Base-by-base conservation (phyloP, 2,113 vertebrate species). In the Hypanus sabinus region DNA sequence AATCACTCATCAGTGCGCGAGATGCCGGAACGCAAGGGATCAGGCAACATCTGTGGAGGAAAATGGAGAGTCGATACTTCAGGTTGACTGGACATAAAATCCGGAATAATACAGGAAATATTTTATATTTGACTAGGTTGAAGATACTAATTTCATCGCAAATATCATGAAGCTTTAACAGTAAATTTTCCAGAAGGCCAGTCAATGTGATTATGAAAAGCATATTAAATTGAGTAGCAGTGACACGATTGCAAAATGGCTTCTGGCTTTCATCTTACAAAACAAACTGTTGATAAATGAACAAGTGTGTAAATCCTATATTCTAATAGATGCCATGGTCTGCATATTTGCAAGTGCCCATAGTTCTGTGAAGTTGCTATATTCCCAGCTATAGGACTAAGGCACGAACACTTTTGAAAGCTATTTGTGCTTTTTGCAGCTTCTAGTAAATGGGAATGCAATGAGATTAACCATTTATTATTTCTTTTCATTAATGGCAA, bases 301-400 rank as follows among this genome's bases (percentile, higher is more conserved):
- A 73, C 27, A 14, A 93, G 20, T 73, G 12, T 73, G 46, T 36
- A 93, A 46, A 93, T 73, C 91, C 70, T 73, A 22, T 93, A 55
- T 55, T 55, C 24, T 73, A 93, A 73, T 73, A 27, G 12, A 73
- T 16, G 70, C 68, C 38, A 73, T 55, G 70, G 9, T 46, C 71
- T 93, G 33, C 91, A 55, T 55, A 93, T 9, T 93, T 93, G 68
- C 70, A 71, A 93, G 38, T 93, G 91, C 91, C 90, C 70, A 93
- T 73, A 93, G 91, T 93, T 93, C 70, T 38, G 27, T 73, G 70
- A 9, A 73, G 68, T 55, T 93, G 55, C 46, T 55, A 75, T 65
- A 33, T 93, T 93, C 90, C 90, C 68, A 27, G 90, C 68, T 93
- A 71, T 71, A 73, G 90, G 91, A 93, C 91, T 93, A 93, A 93